These are phyloP conservation scores for Rhinichthys klamathensis DNA, from an alignment of 2,113 vertebrate genomes.

Conservation along the genomic window DNA sequence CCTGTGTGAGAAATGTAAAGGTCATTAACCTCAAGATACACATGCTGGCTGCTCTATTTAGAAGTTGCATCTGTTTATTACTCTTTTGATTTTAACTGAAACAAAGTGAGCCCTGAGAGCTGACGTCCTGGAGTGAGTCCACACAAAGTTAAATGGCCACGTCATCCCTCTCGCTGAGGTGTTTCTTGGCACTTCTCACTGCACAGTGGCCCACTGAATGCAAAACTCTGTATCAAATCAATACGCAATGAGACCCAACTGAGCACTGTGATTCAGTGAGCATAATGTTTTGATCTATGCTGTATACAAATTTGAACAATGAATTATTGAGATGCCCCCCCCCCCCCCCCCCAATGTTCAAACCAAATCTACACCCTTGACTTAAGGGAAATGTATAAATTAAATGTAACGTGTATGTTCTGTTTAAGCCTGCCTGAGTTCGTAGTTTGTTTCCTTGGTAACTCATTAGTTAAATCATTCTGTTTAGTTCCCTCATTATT, in stretches of 20 bases:
- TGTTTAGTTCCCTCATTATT: too few relatives aligned
- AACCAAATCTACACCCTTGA: too few relatives aligned
- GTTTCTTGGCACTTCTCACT: background rate
- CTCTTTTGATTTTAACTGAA: background rate
- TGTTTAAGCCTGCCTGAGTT: too few relatives aligned
- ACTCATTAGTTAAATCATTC: too few relatives aligned
- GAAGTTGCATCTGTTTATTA: conserved; percentile 9
- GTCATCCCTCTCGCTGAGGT: background rate
- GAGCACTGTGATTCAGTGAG: background rate
- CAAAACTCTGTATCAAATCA: conserved; percentile 16
- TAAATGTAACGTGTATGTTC: too few relatives aligned
- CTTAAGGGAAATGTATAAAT: too few relatives aligned
- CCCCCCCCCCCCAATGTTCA: too few relatives aligned
- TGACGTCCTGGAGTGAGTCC: background rate
- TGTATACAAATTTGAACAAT: conserved; percentile 11
- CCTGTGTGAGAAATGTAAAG: conserved; percentile 69
- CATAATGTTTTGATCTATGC: background rate
- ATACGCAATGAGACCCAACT: conserved; percentile 12
- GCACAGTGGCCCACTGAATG: background rate
- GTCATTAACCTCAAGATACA: conserved; percentile 18
- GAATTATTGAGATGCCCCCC: background rate
- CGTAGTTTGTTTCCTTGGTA: too few relatives aligned
- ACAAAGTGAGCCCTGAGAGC: background rate
- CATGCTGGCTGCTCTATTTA: background rate
- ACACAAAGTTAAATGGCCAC: background rate